These are phyloP conservation scores for Lepus europaeus DNA, from an alignment of 2,113 vertebrate species.

Conservation along the genomic window DNA sequence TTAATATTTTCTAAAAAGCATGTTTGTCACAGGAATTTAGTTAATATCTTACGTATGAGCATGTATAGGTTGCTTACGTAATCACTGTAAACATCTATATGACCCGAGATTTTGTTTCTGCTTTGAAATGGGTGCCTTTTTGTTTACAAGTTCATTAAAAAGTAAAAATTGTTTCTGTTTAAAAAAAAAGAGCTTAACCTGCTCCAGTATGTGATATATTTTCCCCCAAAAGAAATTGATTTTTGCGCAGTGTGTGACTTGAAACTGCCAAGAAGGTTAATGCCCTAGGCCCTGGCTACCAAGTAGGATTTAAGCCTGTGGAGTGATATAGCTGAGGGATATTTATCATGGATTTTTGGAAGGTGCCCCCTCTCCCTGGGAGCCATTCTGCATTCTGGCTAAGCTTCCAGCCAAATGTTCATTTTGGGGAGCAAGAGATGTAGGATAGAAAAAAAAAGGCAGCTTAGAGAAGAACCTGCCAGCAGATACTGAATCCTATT, in stretches of 20 bases:
- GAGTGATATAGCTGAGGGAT: slow-evolving; percentile 58
- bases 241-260: slow-evolving; percentile 67
- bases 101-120: slow-evolving; percentile 88
- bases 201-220: slow-evolving; percentile 62
- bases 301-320: slow-evolving; percentile 69
- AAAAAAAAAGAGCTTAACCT: slow-evolving; percentile 52
- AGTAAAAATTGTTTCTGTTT: slow-evolving; percentile 85
- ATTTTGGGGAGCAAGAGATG: slow-evolving; percentile 64
- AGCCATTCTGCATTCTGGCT: slow-evolving; percentile 67
- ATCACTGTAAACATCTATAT: slow-evolving; percentile 89
- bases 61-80: slow-evolving; percentile 90
- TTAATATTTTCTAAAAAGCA: slow-evolving; percentile 83
- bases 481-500: slow-evolving; percentile 63
- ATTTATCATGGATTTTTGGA: slow-evolving; percentile 78
- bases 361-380: slow-evolving; percentile 51
- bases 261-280: slow-evolving; percentile 76
- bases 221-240: slow-evolving; percentile 72
- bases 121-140: slow-evolving; percentile 87
- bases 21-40: slow-evolving; percentile 88
- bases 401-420: slow-evolving; percentile 75
- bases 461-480: slow-evolving; percentile 64
- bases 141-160: slow-evolving; percentile 88
- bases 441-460: slow-evolving; percentile 29
- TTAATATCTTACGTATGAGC: slow-evolving; percentile 81
- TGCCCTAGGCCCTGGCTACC: slow-evolving; percentile 60